A percentile compares a stretch with the other conserved stretches of the same genome.
Conservation (phyloP, 2,888 invertebrate genomes). For the Conops quadrifasciatus region DNA sequence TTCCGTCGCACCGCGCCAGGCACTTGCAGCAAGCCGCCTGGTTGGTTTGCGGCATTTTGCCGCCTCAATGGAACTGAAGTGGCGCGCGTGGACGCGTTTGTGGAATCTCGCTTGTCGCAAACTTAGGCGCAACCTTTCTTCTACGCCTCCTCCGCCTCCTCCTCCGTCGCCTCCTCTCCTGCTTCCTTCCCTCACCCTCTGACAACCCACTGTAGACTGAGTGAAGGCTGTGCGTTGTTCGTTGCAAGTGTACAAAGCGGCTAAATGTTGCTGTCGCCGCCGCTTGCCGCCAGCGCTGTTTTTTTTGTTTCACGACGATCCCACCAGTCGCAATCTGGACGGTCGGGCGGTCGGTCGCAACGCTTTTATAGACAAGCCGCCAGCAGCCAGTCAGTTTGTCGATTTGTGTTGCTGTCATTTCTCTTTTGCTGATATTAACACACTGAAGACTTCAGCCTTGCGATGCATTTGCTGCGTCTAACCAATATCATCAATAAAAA, state of each 20-base stretch:
- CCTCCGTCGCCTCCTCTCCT: not conserved
- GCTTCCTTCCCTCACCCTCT: not conserved
- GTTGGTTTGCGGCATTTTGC: constrained; percentile 25
- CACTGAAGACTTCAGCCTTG: not conserved
- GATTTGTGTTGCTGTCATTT: not conserved
- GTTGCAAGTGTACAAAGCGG: constrained; percentile 16
- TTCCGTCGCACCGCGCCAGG: not conserved
- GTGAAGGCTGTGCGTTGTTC: constrained; percentile 18
- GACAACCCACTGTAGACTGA: not conserved
- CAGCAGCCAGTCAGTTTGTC: not conserved
- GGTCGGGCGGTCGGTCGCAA: not conserved
- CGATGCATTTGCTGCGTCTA: not conserved
- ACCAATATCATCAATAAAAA: not conserved
- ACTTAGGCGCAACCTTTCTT: not conserved
- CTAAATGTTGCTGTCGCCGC: constrained; percentile 31
- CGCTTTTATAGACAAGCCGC: not conserved
- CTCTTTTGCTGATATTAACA: not conserved
- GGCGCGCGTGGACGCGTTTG: not conserved
- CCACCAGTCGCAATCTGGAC: constrained; percentile 14
- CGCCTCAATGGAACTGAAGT: constrained; percentile 12
- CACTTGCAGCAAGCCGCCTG: constrained; percentile 25
- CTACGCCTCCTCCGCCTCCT: not conserved
- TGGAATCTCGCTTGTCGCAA: constrained; percentile 3
- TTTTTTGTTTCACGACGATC: constrained; percentile 24
- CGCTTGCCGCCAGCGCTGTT: constrained; percentile 24